Conservation (phyloP, 2,797 vertebrate genomes). For the Geotrypetes seraphini region DNA sequence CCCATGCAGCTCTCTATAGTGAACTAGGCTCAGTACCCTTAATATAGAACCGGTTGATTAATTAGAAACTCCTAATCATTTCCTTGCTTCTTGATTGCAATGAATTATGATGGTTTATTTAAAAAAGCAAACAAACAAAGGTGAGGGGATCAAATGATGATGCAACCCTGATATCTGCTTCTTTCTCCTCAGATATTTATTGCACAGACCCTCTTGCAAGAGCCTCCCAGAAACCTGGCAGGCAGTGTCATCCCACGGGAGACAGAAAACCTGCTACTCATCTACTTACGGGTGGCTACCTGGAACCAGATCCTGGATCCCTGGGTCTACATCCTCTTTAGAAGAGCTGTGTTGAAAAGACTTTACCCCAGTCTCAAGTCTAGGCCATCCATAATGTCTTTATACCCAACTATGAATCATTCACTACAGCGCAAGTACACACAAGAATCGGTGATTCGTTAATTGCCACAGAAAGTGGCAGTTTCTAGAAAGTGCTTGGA, state of each 20-base stretch:
- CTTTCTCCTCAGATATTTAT: slow-evolving; percentile 71
- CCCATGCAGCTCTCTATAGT: too few relatives aligned
- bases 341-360: slow-evolving; percentile 68
- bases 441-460: neutral
- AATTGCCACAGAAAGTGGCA: too few relatives aligned
- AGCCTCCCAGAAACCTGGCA: neutral
- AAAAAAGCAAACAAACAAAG: too few relatives aligned
- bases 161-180: too few relatives aligned
- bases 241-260: neutral
- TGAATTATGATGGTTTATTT: too few relatives aligned
- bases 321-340: slow-evolving; percentile 94
- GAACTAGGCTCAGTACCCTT: too few relatives aligned
- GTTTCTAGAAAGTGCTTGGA: too few relatives aligned
- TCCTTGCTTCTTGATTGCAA: too few relatives aligned
- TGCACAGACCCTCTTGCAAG: slow-evolving; percentile 53
- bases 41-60: too few relatives aligned
- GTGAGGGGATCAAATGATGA: too few relatives aligned
- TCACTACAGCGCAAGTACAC: slow-evolving; percentile 55
- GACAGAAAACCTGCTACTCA: slow-evolving; percentile 53
- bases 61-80: too few relatives aligned
- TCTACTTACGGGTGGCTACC: slow-evolving; percentile 81
- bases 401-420: slow-evolving; percentile 45
- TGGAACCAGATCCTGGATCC: slow-evolving; percentile 95
- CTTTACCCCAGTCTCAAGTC: slow-evolving; percentile 58
- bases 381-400: slow-evolving; percentile 49